Evolutionary conservation across 92 coral and sea anemone species (phyloP).

Genomic region (Epizoanthus stellaris): DNA sequence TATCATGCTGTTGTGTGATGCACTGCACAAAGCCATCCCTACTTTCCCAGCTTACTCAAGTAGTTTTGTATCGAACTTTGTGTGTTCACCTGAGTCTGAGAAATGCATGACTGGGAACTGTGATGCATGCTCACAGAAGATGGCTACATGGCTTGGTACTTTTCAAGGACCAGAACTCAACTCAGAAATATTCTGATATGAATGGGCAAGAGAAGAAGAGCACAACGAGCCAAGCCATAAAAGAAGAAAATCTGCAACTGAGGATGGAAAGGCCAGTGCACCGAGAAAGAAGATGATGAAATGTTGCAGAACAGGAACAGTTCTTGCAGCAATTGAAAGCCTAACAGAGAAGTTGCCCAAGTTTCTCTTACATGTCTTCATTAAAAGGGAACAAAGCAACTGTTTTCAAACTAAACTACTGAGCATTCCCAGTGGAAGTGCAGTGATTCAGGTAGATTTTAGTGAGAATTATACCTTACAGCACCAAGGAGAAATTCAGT

Average conservation of each 20-base stretch:
- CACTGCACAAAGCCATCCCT: too few relatives aligned
- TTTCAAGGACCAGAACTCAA: slow-evolving; percentile 36
- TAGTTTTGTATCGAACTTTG: slow-evolving; percentile 7
- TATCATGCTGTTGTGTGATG: too few relatives aligned
- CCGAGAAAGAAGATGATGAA: slow-evolving; percentile 14
- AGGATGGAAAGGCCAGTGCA: slow-evolving; percentile 4
- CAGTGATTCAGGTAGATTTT: slow-evolving; percentile 37
- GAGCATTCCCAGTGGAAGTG: slow-evolving; percentile 31
- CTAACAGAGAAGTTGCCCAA: slow-evolving; percentile 42
- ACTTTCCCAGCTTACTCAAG: slow-evolving; percentile 10
- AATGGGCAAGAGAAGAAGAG: slow-evolving; percentile 41
- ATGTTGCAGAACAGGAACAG: slow-evolving; percentile 44
- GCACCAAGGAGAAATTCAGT: slow-evolving; percentile 26
- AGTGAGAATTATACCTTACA: slow-evolving; percentile 33
- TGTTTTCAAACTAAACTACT: slow-evolving; percentile 41
- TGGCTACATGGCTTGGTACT: slow-evolving; percentile 12
- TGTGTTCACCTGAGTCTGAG: slow-evolving; percentile 33
- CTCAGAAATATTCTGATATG: slow-evolving; percentile 28
- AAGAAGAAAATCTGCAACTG: slow-evolving; percentile 21
- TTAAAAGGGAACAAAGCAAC: slow-evolving; percentile 43
- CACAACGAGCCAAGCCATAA: slow-evolving; percentile 27
- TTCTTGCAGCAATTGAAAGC: slow-evolving; percentile 25
- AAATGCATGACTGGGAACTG: slow-evolving; percentile 31
- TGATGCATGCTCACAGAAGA: slow-evolving; percentile 39
- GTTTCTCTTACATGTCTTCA: slow-evolving; percentile 43